A percentile compares a stretch with the other conserved stretches of the same genome.
These are phyloP conservation scores for Pteria penguin DNA, from an alignment of 2,888 invertebrate species.

Conservation along the genomic window DNA sequence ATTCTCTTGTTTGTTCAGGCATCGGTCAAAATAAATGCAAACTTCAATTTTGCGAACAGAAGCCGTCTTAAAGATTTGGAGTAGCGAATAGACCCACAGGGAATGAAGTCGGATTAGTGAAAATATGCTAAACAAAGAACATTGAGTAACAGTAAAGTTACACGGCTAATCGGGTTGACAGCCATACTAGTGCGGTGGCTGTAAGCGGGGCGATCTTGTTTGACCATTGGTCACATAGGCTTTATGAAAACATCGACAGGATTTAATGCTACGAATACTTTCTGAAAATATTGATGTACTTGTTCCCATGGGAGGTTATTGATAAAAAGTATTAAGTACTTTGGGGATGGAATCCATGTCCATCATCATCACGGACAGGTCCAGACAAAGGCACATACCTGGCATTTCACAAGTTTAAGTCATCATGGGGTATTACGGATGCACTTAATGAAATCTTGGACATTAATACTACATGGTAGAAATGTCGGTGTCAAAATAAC, in stretches of 20 bases:
- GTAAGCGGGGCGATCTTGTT: not conserved
- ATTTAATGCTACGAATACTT: not conserved
- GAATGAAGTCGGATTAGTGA: slow-evolving; percentile 26
- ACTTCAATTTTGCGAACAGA: slow-evolving; percentile 29
- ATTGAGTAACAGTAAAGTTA: not conserved
- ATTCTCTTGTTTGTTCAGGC: slow-evolving; percentile 31
- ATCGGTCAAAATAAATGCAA: slow-evolving; percentile 27
- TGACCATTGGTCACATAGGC: not conserved
- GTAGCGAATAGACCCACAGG: not conserved
- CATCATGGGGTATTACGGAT: too few relatives aligned
- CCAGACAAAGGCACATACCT: too few relatives aligned
- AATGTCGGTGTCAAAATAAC: too few relatives aligned
- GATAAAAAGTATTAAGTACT: not conserved
- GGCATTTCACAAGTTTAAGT: too few relatives aligned
- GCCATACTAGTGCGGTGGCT: not conserved
- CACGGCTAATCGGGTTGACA: not conserved
- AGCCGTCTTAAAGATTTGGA: slow-evolving; percentile 8
- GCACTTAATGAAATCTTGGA: too few relatives aligned
- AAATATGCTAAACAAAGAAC: slow-evolving; percentile 24
- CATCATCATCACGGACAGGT: not conserved
- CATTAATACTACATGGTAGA: too few relatives aligned
- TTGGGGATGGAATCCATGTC: not conserved
- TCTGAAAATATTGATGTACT: not conserved
- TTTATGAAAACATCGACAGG: not conserved
- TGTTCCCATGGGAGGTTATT: not conserved